phyloP scores from a whole-genome alignment of 2,113 vertebrate genomes.

The Pygoscelis adeliae region DNA sequence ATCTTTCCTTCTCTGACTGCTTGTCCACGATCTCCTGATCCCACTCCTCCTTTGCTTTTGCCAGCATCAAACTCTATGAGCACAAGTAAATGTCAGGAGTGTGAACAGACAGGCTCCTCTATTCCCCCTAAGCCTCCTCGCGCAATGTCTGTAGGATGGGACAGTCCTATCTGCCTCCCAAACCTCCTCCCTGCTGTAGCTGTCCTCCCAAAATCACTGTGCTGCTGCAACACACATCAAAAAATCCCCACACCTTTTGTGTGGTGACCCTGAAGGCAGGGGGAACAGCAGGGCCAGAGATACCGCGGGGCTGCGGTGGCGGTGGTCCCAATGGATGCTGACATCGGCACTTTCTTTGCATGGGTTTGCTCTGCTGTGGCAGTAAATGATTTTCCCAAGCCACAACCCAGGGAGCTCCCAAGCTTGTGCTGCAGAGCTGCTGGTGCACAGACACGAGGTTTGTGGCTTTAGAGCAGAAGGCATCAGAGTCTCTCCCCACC shows the following conservation, averaged over 20 bases:
- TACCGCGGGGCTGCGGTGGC: accelerated
- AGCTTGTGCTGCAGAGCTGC: background rate
- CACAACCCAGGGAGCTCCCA: background rate
- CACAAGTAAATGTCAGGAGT: background rate
- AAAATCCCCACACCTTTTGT: background rate
- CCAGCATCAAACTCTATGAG: slow-evolving; percentile 89
- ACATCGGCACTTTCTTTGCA: background rate
- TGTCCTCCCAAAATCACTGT: background rate
- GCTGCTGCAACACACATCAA: slow-evolving; percentile 4
- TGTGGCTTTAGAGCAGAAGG: background rate
- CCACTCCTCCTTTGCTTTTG: slow-evolving; percentile 91
- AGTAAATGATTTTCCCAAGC: background rate
- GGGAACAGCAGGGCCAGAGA: background rate
- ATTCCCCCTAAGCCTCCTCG: background rate
- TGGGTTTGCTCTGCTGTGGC: background rate
- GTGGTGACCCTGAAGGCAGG: background rate
- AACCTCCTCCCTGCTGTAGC: background rate
- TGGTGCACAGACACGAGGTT: background rate
- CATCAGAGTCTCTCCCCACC: background rate
- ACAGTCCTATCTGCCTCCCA: background rate
- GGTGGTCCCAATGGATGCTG: background rate
- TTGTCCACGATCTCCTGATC: slow-evolving; percentile 87
- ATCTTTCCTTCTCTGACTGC: slow-evolving; percentile 86
- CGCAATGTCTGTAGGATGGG: accelerated
- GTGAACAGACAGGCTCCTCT: background rate